These are phyloP conservation scores for Malthinus seriepunctatus DNA, from an alignment of 2,888 invertebrate genomes.

Conservation along the genomic window DNA sequence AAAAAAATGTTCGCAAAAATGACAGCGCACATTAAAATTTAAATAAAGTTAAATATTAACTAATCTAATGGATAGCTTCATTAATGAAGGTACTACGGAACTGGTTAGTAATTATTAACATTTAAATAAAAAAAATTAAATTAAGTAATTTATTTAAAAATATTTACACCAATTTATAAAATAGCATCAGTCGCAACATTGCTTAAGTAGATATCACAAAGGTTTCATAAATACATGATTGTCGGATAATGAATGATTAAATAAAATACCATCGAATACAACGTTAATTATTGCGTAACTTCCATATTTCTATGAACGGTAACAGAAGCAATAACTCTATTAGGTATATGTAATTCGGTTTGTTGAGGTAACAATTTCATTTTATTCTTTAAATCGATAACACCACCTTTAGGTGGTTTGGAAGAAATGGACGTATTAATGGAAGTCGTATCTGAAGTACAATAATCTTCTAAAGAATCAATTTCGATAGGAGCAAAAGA, in stretches of 20 bases:
- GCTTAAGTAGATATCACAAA: slow-evolving; percentile 34
- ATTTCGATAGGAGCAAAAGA: slow-evolving; percentile 74
- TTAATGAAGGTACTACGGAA: no score
- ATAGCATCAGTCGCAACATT: slow-evolving; percentile 34
- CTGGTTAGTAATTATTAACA: no score
- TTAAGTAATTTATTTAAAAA: slow-evolving; percentile 25
- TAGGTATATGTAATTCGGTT: slow-evolving; percentile 39
- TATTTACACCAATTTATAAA: slow-evolving; percentile 34
- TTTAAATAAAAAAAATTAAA: slow-evolving; percentile 15
- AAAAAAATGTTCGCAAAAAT: no score
- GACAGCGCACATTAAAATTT: no score
- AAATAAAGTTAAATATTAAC: no score
- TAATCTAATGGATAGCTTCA: no score
- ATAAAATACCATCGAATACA: slow-evolving; percentile 16
- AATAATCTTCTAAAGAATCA: slow-evolving; percentile 59
- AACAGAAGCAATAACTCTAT: slow-evolving; percentile 77
- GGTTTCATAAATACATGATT: slow-evolving; percentile 31
- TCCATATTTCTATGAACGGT: slow-evolving; percentile 90
- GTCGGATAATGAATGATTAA: slow-evolving; percentile 27
- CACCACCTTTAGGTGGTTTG: slow-evolving; percentile 39
- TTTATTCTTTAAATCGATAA: slow-evolving; percentile 29
- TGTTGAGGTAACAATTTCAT: slow-evolving; percentile 34
- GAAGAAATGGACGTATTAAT: slow-evolving; percentile 57
- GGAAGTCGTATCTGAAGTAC: slow-evolving; percentile 64
- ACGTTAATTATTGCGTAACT: slow-evolving; percentile 60